These are phyloP conservation scores for Aratinga solstitialis DNA, from an alignment of 2,797 vertebrate genomes.

Conservation along the genomic window DNA sequence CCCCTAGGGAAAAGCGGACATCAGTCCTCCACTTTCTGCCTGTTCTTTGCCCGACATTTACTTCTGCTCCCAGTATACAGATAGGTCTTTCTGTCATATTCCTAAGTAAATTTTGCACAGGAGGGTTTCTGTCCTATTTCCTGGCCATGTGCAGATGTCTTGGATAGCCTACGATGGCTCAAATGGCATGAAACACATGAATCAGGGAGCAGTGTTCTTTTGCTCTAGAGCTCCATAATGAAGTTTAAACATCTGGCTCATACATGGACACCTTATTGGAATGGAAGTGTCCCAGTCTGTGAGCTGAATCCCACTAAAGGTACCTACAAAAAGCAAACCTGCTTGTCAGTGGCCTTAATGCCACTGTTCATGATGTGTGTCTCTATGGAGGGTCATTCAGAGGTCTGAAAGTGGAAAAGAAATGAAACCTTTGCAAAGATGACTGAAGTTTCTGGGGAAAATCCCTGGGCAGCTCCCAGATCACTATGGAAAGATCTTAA, in stretches of 20 bases:
- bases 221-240: background rate
- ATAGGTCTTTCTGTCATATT: background rate
- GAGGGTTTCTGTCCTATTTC: background rate
- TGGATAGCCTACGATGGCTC: background rate
- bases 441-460: background rate
- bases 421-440: background rate
- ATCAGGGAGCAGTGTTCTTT: background rate
- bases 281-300: background rate
- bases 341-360: background rate
- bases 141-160: background rate
- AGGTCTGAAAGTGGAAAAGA: background rate
- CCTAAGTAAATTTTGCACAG: background rate
- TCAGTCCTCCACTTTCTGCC: background rate
- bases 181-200: background rate
- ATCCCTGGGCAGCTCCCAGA: background rate
- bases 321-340: background rate
- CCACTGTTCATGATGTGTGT: background rate
- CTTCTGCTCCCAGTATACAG: background rate
- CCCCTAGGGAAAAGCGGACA: background rate
- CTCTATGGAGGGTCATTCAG: background rate
- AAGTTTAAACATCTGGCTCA: background rate
- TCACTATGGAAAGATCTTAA: background rate
- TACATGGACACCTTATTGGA: accelerated
- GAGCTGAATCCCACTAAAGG: background rate
- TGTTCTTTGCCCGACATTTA: background rate